Conservation (phyloP, 2,797 vertebrate species). For the Alcedo quadribrachys region DNA sequence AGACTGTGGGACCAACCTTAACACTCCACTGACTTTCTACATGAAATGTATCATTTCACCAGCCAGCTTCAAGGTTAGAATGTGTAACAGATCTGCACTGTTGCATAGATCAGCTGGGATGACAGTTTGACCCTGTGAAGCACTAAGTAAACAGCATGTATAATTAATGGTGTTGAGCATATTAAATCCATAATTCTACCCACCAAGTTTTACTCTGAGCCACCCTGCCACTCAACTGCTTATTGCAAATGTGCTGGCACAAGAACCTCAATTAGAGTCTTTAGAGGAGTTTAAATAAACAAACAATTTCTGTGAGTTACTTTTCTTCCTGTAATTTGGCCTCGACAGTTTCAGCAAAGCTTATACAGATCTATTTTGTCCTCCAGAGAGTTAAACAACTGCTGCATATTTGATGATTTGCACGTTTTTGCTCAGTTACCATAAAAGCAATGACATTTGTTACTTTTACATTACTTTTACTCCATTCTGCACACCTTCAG, state of each 20-base stretch:
- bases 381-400: not conserved
- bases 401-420: not conserved
- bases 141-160: not conserved
- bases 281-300: not conserved
- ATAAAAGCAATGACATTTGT: not conserved
- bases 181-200: not conserved
- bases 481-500: not conserved
- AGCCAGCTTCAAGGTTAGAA: not conserved
- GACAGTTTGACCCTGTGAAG: not conserved
- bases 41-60: not conserved
- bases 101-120: not conserved
- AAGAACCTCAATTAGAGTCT: not conserved
- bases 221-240: not conserved
- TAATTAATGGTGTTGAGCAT: not conserved
- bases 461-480: not conserved
- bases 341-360: not conserved
- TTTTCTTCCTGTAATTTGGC: not conserved
- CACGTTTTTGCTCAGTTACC: not conserved
- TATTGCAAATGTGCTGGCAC: not conserved
- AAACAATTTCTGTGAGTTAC: not conserved
- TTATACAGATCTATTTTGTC: not conserved
- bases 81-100: not conserved
- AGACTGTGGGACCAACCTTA: accelerated
- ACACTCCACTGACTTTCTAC: not conserved
- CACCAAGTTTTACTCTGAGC: not conserved